Conservation (phyloP, 1,140 invertebrate species). For the Diorhabda carinulata region DNA sequence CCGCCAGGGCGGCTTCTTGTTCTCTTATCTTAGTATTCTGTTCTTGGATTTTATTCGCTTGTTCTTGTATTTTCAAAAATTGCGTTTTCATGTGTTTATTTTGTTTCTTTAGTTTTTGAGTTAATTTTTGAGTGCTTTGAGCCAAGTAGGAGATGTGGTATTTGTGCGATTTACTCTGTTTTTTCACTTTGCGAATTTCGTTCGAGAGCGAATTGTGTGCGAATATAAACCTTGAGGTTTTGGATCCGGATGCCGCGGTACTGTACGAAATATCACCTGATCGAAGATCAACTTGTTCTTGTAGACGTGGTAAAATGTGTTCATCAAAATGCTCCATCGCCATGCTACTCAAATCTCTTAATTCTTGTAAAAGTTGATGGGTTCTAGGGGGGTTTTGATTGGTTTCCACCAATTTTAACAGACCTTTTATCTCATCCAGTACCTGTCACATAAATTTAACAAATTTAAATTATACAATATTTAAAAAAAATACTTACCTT, state of each 20-base stretch:
- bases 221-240: slow-evolving; percentile 29
- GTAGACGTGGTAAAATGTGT: slow-evolving; percentile 66
- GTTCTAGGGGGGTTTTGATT: slow-evolving; percentile 67
- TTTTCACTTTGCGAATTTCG: slow-evolving; percentile 40
- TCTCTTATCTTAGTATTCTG: slow-evolving; percentile 51
- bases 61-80: slow-evolving; percentile 45
- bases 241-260: slow-evolving; percentile 21
- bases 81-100: slow-evolving; percentile 32
- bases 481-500: slow-evolving; percentile 57
- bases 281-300: slow-evolving; percentile 32
- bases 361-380: slow-evolving; percentile 82
- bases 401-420: slow-evolving; percentile 65
- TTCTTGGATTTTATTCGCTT: slow-evolving; percentile 51
- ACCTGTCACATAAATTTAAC: slow-evolving; percentile 56
- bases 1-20: slow-evolving; percentile 52
- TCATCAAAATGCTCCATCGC: slow-evolving; percentile 96
- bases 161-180: slow-evolving; percentile 36
- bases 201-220: slow-evolving; percentile 24
- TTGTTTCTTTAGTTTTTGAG: slow-evolving; percentile 31
- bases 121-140: slow-evolving; percentile 35
- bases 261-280: slow-evolving; percentile 23
- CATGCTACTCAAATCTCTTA: slow-evolving; percentile 91
- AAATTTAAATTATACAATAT: background rate
- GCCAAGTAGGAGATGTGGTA: slow-evolving; percentile 36
- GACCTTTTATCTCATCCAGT: slow-evolving; percentile 79